These are phyloP conservation scores for Mastomys natalensis DNA, from an alignment of 2,113 vertebrate genomes.

Conservation along the genomic window DNA sequence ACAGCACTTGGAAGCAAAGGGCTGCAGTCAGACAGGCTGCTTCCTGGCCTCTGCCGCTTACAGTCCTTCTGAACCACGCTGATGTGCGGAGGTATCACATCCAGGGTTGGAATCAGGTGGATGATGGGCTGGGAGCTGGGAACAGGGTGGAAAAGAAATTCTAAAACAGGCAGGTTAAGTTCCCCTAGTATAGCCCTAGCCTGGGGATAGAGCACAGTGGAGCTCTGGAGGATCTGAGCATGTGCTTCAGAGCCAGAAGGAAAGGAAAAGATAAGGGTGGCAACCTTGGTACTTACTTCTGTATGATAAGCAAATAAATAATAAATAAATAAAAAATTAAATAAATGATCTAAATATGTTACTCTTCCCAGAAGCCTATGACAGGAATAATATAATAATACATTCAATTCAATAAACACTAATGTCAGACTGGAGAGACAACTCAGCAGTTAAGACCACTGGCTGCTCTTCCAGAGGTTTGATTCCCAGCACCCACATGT, in stretches of 20 bases:
- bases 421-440: not conserved
- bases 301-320: not conserved
- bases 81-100: slow-evolving; percentile 91
- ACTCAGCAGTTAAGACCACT: not conserved
- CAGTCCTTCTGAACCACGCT: slow-evolving; percentile 94
- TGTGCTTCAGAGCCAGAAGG: not conserved
- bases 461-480: not conserved
- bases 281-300: not conserved
- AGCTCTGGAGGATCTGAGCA: not conserved
- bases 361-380: not conserved
- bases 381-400: slow-evolving; percentile 8
- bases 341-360: not conserved
- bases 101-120: slow-evolving; percentile 88
- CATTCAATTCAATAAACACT: not conserved
- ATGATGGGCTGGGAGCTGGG: slow-evolving; percentile 93
- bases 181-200: not conserved
- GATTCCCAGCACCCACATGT: not conserved
- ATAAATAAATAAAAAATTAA: not conserved
- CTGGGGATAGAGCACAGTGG: not conserved
- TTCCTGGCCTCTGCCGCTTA: slow-evolving; percentile 86
- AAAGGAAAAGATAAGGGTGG: not conserved
- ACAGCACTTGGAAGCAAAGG: slow-evolving; percentile 90
- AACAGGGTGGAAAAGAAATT: slow-evolving; percentile 6
- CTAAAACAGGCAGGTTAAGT: not conserved
- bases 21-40: slow-evolving; percentile 91